A percentile compares a stretch with the other conserved stretches of the same genome.
These are phyloP conservation scores for Ceyx cyanopectus DNA, from an alignment of 2,113 vertebrate species.

Conservation along the genomic window DNA sequence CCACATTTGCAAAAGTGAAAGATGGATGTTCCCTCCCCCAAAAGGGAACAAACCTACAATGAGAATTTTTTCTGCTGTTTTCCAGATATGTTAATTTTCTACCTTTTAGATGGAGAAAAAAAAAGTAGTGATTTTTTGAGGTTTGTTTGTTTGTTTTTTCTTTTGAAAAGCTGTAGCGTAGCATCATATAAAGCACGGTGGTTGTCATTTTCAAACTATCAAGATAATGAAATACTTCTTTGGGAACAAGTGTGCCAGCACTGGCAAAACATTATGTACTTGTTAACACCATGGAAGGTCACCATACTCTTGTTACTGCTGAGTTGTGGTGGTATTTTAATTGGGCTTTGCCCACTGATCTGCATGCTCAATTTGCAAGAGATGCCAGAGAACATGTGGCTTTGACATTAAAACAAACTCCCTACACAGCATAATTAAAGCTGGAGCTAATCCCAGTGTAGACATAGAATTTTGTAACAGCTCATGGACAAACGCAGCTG, in stretches of 20 bases:
- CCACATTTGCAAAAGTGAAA: no score
- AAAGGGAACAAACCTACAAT: background rate
- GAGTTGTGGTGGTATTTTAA: background rate
- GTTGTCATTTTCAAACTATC: background rate
- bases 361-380: background rate
- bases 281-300: slow-evolving; percentile 1
- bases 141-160: background rate
- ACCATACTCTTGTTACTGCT: background rate
- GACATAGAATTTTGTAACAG: background rate
- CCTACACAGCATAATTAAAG: background rate
- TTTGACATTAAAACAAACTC: background rate
- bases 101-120: background rate
- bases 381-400: background rate
- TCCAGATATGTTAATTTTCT: background rate
- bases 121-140: background rate
- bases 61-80: background rate
- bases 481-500: background rate
- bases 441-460: background rate
- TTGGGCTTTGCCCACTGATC: slow-evolving; percentile 6
- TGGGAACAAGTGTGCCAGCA: background rate
- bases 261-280: background rate
- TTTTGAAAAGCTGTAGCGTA: background rate
- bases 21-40: background rate
- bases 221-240: background rate
- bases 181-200: background rate